Conservation (phyloP, 2,797 vertebrate species). For the Sebastes glaucus region DNA sequence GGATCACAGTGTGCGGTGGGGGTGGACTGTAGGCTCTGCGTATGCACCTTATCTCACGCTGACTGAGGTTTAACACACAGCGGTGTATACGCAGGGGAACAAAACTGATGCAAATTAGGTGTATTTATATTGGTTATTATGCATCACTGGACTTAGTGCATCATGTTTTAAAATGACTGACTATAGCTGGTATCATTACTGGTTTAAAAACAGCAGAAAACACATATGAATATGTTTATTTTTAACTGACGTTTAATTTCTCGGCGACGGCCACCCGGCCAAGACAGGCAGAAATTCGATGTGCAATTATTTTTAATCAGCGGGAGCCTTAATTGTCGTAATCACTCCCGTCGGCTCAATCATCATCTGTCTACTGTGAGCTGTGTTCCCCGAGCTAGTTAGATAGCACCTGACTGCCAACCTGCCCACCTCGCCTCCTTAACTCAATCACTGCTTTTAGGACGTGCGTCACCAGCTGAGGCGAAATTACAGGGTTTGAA, state of each 20-base stretch:
- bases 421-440: constrained; percentile 27
- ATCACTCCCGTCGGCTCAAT: constrained; percentile 39
- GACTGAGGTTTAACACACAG: not conserved
- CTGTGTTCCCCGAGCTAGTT: constrained; percentile 8
- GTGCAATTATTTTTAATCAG: constrained; percentile 49
- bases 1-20: not conserved
- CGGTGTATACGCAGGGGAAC: not conserved
- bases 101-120: not conserved
- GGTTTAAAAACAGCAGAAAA: not conserved
- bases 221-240: not conserved
- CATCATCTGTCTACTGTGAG: constrained; percentile 27
- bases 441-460: constrained; percentile 52
- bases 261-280: not conserved
- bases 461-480: constrained; percentile 44
- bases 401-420: constrained; percentile 37
- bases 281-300: constrained; percentile 16
- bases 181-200: not conserved
- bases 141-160: not conserved
- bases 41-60: not conserved
- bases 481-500: constrained; percentile 51
- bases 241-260: not conserved
- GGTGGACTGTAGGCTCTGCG: not conserved
- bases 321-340: constrained; percentile 46
- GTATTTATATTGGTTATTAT: not conserved
- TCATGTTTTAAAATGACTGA: not conserved